A percentile compares a stretch with the other conserved stretches of the same genome.
Conservation (phyloP, 2,888 invertebrate genomes). For the Margaritifera margaritifera region DNA sequence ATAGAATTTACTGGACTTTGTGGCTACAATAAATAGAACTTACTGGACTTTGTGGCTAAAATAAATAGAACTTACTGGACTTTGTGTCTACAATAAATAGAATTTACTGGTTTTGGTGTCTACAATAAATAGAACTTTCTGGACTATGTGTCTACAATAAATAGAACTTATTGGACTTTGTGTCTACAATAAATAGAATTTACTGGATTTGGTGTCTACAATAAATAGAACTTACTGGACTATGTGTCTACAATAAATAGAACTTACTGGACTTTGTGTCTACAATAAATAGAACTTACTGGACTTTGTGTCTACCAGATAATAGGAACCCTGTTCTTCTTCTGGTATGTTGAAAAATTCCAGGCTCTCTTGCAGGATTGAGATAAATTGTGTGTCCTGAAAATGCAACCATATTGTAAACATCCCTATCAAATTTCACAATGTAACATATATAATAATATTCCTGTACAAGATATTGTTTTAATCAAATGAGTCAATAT, state of each 20-base stretch:
- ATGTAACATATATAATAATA: slow-evolving; percentile 1
- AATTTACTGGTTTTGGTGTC: too few relatives aligned
- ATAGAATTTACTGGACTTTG: slow-evolving; percentile 89
- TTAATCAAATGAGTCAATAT: too few relatives aligned
- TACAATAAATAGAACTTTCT: slow-evolving; percentile 79
- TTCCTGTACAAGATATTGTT: too few relatives aligned
- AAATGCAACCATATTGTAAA: slow-evolving; percentile 10
- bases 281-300: slow-evolving; percentile 81
- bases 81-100: too few relatives aligned
- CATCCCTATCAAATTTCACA: not conserved
- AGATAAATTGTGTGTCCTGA: slow-evolving; percentile 94
- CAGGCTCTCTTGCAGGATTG: slow-evolving; percentile 93
- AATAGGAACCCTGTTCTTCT: slow-evolving; percentile 88
- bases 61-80: too few relatives aligned
- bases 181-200: slow-evolving; percentile 81
- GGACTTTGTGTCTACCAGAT: slow-evolving; percentile 98
- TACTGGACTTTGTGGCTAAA: too few relatives aligned
- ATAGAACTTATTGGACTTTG: slow-evolving; percentile 89
- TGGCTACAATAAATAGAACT: too few relatives aligned
- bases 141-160: slow-evolving; percentile 92
- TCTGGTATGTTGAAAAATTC: slow-evolving; percentile 98
- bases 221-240: slow-evolving; percentile 82
- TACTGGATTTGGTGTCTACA: slow-evolving; percentile 98
- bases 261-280: slow-evolving; percentile 96
- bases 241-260: slow-evolving; percentile 86